Evolutionary conservation across 2,113 vertebrate species (phyloP).

Genomic region (Oreochromis tanganicae): DNA sequence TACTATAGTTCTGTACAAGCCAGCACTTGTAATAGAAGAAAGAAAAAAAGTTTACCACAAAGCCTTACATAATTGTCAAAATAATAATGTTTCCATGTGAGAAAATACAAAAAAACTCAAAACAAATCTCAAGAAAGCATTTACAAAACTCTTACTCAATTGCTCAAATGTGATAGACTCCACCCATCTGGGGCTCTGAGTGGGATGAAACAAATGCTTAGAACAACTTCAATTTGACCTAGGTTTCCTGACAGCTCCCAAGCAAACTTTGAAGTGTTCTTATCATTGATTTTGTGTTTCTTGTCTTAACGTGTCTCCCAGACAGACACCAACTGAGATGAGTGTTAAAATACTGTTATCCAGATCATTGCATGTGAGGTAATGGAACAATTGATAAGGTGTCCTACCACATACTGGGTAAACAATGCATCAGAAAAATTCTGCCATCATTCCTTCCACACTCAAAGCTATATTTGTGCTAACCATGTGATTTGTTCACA

Average conservation of each 20-base stretch:
- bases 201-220: slow-evolving; percentile 10
- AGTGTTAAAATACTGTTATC: slow-evolving; percentile 59
- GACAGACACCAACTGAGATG: slow-evolving; percentile 18
- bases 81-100: neutral
- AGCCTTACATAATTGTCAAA: neutral
- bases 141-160: neutral
- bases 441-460: slow-evolving; percentile 24
- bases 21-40: neutral
- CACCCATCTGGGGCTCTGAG: neutral
- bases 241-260: slow-evolving; percentile 13
- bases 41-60: neutral
- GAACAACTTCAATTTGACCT: slow-evolving; percentile 6
- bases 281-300: slow-evolving; percentile 40
- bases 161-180: neutral
- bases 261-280: slow-evolving; percentile 52
- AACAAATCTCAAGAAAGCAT: neutral
- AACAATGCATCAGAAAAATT: slow-evolving; percentile 33
- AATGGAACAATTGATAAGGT: slow-evolving; percentile 53
- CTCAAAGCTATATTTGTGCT: slow-evolving; percentile 27
- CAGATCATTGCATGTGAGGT: slow-evolving; percentile 53
- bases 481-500: slow-evolving; percentile 14
- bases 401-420: neutral
- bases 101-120: neutral
- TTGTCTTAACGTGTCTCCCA: slow-evolving; percentile 15
- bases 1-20: neutral